These are phyloP conservation scores for Hydraecia micacea DNA, from an alignment of 2,888 invertebrate species.

Conservation along the genomic window DNA sequence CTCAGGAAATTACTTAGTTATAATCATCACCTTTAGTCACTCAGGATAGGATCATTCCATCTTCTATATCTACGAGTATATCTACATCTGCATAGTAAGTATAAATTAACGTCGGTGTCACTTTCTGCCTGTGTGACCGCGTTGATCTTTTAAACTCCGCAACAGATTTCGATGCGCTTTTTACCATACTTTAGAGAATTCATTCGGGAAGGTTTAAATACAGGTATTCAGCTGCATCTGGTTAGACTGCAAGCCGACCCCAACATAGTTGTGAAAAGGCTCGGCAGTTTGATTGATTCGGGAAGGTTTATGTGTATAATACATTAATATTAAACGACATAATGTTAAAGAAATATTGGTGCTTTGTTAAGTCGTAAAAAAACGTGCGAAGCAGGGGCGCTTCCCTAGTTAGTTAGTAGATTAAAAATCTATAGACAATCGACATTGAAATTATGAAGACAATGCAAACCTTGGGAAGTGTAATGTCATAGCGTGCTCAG, in stretches of 20 bases:
- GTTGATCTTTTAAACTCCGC: background rate
- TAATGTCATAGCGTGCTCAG: slow-evolving; percentile 56
- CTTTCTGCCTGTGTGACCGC: background rate
- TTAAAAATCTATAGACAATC: slow-evolving; percentile 28
- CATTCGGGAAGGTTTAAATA: background rate
- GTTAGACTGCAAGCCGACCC: background rate
- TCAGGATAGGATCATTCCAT: background rate
- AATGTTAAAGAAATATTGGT: background rate
- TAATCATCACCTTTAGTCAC: background rate
- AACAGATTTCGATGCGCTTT: background rate
- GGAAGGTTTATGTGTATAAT: background rate
- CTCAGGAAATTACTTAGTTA: background rate
- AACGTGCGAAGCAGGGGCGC: background rate
- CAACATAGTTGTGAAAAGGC: background rate
- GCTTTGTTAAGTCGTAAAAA: background rate
- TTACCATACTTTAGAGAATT: background rate
- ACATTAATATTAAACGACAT: background rate
- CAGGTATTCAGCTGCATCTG: background rate
- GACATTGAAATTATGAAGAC: slow-evolving; percentile 59
- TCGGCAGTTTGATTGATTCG: background rate
- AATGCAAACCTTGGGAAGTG: slow-evolving; percentile 61
- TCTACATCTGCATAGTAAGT: background rate
- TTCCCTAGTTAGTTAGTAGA: slow-evolving; percentile 11
- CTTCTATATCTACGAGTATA: background rate
- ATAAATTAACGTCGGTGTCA: background rate